A percentile compares a stretch with the other conserved stretches of the same genome.
These are phyloP conservation scores for Corvus hawaiiensis DNA, from an alignment of 2,113 vertebrate species.

Conservation along the genomic window DNA sequence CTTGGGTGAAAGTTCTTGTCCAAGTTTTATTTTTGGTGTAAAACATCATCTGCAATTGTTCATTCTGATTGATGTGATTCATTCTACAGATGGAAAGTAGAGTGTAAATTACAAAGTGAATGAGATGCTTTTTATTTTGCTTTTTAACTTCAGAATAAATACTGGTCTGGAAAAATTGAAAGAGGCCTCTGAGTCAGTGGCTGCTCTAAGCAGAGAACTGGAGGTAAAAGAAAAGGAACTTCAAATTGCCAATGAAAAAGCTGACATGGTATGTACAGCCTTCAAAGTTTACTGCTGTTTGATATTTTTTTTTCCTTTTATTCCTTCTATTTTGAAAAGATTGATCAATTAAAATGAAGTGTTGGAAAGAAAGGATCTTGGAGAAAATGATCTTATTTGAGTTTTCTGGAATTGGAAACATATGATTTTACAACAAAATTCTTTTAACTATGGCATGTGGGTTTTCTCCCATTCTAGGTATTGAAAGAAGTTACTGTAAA, in stretches of 20 bases:
- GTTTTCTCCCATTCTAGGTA: slow-evolving; percentile 73
- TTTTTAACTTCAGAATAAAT: slow-evolving; percentile 82
- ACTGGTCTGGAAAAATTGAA: slow-evolving; percentile 91
- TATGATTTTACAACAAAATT: background rate
- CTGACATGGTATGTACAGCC: slow-evolving; percentile 80
- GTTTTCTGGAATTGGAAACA: background rate
- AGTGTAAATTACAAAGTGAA: background rate
- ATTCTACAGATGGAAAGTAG: background rate
- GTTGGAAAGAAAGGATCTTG: background rate
- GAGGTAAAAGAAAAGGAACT: slow-evolving; percentile 92
- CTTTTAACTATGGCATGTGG: background rate
- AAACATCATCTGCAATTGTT: background rate
- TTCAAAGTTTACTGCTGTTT: background rate
- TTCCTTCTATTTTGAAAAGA: background rate
- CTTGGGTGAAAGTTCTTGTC: background rate
- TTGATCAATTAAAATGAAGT: background rate
- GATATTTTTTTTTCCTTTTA: background rate
- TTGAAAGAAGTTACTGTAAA: slow-evolving; percentile 93
- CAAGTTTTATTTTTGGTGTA: background rate
- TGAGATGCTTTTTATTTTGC: background rate
- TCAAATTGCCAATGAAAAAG: slow-evolving; percentile 88
- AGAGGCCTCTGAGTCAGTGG: slow-evolving; percentile 91
- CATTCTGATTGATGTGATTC: background rate
- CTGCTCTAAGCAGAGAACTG: slow-evolving; percentile 86
- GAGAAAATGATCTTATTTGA: background rate